phyloP scores from a whole-genome alignment of 2,113 vertebrate species.

The Myodes glareolus region DNA sequence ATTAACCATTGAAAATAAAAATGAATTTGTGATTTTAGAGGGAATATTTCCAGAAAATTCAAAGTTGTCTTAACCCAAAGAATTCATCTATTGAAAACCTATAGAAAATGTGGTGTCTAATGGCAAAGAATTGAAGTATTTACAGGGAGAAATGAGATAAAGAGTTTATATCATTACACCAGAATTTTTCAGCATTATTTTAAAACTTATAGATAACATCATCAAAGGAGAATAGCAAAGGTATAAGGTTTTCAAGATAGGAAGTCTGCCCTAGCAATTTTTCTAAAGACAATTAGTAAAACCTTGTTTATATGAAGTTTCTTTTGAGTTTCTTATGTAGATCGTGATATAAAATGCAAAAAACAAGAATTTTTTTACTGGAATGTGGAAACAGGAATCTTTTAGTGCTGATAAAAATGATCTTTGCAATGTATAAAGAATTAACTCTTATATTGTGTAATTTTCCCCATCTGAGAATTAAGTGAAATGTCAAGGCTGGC shows the following conservation, averaged over 20 bases:
- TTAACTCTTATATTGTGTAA: background rate
- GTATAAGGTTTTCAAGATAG: background rate
- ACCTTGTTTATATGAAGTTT: background rate
- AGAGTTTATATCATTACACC: conserved; percentile 74
- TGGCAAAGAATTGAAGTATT: background rate
- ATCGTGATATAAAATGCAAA: background rate
- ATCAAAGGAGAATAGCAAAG: background rate
- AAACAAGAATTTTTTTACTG: background rate
- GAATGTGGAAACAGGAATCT: background rate
- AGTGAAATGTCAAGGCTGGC: background rate
- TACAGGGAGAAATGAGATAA: background rate
- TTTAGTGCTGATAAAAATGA: background rate
- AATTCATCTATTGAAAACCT: conserved; percentile 22
- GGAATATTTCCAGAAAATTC: background rate
- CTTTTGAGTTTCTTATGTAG: background rate
- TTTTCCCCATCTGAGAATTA: background rate
- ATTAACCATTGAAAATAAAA: background rate
- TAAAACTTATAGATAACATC: background rate
- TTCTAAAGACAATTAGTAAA: background rate
- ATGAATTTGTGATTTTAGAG: background rate
- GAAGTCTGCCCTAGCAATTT: background rate
- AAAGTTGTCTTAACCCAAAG: background rate
- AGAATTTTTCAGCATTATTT: background rate
- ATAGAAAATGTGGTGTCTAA: background rate
- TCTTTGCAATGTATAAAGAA: background rate